Conservation (phyloP, 2,113 vertebrate species). For the Diadophis punctatus region DNA sequence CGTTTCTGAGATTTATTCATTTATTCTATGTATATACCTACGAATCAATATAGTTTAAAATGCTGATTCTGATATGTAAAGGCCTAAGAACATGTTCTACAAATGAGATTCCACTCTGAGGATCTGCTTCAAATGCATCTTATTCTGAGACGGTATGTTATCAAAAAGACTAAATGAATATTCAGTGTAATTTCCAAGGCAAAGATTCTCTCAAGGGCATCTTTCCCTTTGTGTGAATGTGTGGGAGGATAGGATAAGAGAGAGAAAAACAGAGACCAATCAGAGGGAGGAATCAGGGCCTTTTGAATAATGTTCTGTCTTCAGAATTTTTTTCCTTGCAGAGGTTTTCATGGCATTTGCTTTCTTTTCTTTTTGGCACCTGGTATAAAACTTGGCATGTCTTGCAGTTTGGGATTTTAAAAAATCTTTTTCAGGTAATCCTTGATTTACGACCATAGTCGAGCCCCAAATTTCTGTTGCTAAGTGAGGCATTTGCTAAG, state of each 20-base stretch:
- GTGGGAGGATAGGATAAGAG: background rate
- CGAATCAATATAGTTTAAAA: background rate
- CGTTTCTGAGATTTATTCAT: background rate
- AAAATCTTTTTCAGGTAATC: too few species aligned
- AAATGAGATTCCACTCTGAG: background rate
- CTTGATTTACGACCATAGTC: too few species aligned
- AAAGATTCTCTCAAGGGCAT: background rate
- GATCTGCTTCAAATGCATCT: background rate
- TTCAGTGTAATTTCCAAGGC: background rate
- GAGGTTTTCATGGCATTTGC: background rate
- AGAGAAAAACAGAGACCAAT: background rate
- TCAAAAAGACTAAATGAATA: background rate
- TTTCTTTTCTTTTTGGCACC: background rate
- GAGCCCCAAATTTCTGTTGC: too few species aligned
- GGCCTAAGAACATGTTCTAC: background rate
- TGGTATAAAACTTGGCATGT: background rate
- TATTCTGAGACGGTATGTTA: background rate
- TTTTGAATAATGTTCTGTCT: background rate
- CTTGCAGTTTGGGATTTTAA: background rate
- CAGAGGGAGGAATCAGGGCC: background rate
- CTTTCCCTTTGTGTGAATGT: background rate
- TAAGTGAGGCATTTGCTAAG: background rate
- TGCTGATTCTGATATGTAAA: background rate
- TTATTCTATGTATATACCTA: background rate
- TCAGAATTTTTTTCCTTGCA: background rate